phyloP scores from a whole-genome alignment of 2,797 vertebrate genomes.

The Peromyscus eremicus region DNA sequence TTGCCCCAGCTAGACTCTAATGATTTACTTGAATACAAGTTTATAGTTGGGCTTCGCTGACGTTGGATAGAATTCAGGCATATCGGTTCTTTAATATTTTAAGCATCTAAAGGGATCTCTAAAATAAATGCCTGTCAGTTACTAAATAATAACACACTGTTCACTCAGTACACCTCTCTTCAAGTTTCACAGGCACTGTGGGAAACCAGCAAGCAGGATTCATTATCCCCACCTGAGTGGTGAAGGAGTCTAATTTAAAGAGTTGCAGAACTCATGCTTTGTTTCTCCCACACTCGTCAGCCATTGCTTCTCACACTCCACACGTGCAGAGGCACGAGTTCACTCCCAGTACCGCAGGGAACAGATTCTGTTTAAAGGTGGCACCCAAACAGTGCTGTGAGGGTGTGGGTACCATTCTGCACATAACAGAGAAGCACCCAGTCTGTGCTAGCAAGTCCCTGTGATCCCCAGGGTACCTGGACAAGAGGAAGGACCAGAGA shows the following conservation, averaged over 20 bases:
- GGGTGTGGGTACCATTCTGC: neutral
- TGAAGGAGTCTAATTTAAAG: conserved; percentile 58
- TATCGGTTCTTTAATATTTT: conserved; percentile 54
- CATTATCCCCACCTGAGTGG: conserved; percentile 63
- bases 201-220: conserved; percentile 49
- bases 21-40: neutral
- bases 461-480: neutral
- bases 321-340: neutral
- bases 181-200: conserved; percentile 53
- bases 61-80: neutral
- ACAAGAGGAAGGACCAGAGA: neutral
- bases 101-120: conserved; percentile 57
- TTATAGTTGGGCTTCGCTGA: neutral
- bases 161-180: neutral
- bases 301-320: conserved; percentile 32
- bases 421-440: neutral
- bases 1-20: neutral
- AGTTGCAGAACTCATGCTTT: neutral
- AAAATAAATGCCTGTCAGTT: conserved; percentile 47
- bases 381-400: neutral
- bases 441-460: neutral
- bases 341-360: neutral
- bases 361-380: neutral
- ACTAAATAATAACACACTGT: conserved; percentile 53
- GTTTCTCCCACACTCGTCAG: conserved; percentile 52